These are phyloP conservation scores for Gadus macrocephalus DNA, from an alignment of 2,113 vertebrate species.

Conservation along the genomic window DNA sequence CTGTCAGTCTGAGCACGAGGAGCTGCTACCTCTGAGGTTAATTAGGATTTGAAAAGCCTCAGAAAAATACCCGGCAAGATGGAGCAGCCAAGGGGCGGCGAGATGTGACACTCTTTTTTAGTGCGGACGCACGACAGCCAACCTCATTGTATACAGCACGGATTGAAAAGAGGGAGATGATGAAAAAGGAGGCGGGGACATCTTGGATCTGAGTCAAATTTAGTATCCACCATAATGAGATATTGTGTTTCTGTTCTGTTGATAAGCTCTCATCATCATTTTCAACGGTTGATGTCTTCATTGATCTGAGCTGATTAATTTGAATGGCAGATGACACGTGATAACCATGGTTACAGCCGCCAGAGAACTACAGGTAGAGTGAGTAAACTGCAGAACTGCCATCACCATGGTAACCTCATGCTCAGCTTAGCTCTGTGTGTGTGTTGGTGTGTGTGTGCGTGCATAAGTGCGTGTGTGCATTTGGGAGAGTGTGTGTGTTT, in stretches of 20 bases:
- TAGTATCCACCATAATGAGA: background rate
- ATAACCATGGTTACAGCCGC: slow-evolving; percentile 63
- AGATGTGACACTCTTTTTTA: background rate
- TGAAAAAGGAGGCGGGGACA: background rate
- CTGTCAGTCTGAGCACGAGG: slow-evolving; percentile 33
- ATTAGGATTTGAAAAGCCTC: slow-evolving; percentile 21
- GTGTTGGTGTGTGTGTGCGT: background rate
- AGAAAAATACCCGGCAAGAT: slow-evolving; percentile 9
- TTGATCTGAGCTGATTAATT: slow-evolving; percentile 48
- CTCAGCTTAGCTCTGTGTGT: slow-evolving; percentile 36
- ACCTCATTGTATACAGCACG: background rate
- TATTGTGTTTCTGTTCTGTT: background rate
- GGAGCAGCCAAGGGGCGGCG: slow-evolving; percentile 3
- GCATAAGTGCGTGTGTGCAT: slow-evolving; percentile 12
- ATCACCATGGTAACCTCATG: slow-evolving; percentile 67
- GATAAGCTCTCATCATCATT: slow-evolving; percentile 25
- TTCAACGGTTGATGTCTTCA: slow-evolving; percentile 43
- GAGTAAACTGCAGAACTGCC: slow-evolving; percentile 48
- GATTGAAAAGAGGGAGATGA: background rate
- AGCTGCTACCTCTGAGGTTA: slow-evolving; percentile 4
- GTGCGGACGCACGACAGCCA: too few relatives aligned
- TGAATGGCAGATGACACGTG: slow-evolving; percentile 54
- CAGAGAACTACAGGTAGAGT: slow-evolving; percentile 59
- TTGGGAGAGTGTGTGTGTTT: slow-evolving; percentile 7
- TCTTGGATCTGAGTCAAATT: background rate